A percentile compares a stretch with the other conserved stretches of the same genome.
These are phyloP conservation scores for Pollenia labialis DNA, from an alignment of 2,888 invertebrate species.

Conservation along the genomic window DNA sequence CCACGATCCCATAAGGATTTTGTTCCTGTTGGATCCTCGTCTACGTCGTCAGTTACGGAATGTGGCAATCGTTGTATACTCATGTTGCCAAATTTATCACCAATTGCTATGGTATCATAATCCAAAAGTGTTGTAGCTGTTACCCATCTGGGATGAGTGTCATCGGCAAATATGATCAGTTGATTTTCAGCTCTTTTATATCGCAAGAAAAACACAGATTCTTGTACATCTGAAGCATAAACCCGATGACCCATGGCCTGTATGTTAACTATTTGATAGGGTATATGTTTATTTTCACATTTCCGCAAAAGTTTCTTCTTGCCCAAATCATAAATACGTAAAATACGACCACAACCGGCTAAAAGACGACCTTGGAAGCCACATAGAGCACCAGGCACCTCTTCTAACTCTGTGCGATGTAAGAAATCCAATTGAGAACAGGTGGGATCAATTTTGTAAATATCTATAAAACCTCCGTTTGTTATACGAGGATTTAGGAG, in stretches of 20 bases:
- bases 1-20: slow-evolving; percentile 98
- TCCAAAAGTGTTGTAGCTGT: slow-evolving; percentile 96
- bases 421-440: slow-evolving; percentile 95
- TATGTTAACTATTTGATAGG: slow-evolving; percentile 96
- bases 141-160: slow-evolving; percentile 98
- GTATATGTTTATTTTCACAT: slow-evolving; percentile 98
- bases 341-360: slow-evolving; percentile 95
- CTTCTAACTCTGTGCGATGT: slow-evolving; percentile 97
- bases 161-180: slow-evolving; percentile 98
- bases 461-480: slow-evolving; percentile 92
- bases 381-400: slow-evolving; percentile 94
- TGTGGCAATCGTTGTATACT: slow-evolving; percentile 94
- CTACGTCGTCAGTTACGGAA: slow-evolving; percentile 98
- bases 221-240: slow-evolving; percentile 97
- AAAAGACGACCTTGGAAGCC: slow-evolving; percentile 95
- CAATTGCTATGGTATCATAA: slow-evolving; percentile 97
- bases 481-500: slow-evolving; percentile 94
- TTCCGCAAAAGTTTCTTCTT: slow-evolving; percentile 97
- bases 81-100: slow-evolving; percentile 99
- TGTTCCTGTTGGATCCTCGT: slow-evolving; percentile 99
- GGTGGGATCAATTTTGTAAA: slow-evolving; percentile 89
- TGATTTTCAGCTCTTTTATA: slow-evolving; percentile 98
- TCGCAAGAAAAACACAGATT: slow-evolving; percentile 97
- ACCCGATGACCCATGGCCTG: slow-evolving; percentile 97
- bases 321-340: slow-evolving; percentile 97